Evolutionary conservation across 2,888 invertebrate genomes (phyloP), one percentile per base, ranked within the genome.

Genomic region (Acanthosepion lycidas): DNA sequence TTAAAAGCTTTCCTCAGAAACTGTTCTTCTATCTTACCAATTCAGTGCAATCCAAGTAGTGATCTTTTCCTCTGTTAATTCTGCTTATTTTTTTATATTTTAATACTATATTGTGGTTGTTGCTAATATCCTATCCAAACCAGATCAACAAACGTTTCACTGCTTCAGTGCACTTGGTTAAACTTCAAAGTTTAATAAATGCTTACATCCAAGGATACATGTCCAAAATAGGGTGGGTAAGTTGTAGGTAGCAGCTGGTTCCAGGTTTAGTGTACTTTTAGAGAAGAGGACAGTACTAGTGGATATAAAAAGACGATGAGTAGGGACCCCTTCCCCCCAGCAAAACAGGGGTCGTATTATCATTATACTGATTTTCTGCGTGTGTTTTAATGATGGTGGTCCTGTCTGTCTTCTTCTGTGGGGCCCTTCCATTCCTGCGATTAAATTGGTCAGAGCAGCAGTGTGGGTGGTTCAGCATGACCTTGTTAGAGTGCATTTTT

Each of bases 381-480:
- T n/a, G n/a, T 9, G 8, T 12, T n/a, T 33, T 78, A n/a, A 33
- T 78, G n/a, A 15, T 78, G 78, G 78, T 78, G 78, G n/a, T 78
- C 78, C 33, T n/a, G n/a, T 33, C 78, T 78, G 78, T n/a, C 33
- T 78, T 28, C 26, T 64, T 5, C n/a, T 78, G 78, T 78, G 78
- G 23, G 78, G 15, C n/a, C 78, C 33, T 78, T 78, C 78, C 18
- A 12, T 33, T 78, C 33, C 78, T 78, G 78, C n/a, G 78, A 78
- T n/a, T 78, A 78, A 78, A 78, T 78, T 33, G 78, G 78, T 78
- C n/a, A n/a, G 15, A 18, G n/a, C n/a, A 15, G n/a, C n/a, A 15
- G 78, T n/a, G 78, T 78, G 78, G 78, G 78, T 78, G 78, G 78
- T 78, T 78, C 78, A 78, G n/a, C 78, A n/a, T 78, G 78, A 78